Evolutionary conservation across 1,140 invertebrate species (phyloP).

Genomic region (Drosophila bocki): DNA sequence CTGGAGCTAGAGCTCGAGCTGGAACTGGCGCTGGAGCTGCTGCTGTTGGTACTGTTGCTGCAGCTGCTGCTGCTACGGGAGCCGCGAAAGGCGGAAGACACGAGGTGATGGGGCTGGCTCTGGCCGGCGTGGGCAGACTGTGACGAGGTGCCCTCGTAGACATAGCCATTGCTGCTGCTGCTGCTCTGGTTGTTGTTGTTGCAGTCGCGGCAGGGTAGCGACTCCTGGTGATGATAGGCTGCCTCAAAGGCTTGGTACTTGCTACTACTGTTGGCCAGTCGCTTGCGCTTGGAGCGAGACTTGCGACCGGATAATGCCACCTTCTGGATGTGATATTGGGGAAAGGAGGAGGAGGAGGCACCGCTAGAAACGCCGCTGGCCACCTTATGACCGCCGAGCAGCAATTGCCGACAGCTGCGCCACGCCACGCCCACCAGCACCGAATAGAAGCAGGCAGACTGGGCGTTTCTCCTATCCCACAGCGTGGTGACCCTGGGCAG

Average conservation of each 20-base stretch:
- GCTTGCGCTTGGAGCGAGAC: slow-evolving; percentile 78
- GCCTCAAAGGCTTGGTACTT: slow-evolving; percentile 75
- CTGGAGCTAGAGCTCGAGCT: slow-evolving; percentile 56
- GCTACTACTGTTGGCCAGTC: slow-evolving; percentile 49
- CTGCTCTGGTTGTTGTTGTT: slow-evolving; percentile 68
- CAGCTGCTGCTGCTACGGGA: slow-evolving; percentile 82
- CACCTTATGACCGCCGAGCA: slow-evolving; percentile 38
- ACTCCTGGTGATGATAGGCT: slow-evolving; percentile 55
- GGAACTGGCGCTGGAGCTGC: slow-evolving; percentile 53
- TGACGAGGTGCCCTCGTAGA: slow-evolving; percentile 27
- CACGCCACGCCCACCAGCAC: slow-evolving; percentile 86
- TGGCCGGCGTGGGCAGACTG: slow-evolving; percentile 4
- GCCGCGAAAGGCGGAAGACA: slow-evolving; percentile 78
- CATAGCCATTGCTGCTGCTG: slow-evolving; percentile 56
- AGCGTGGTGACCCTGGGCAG: slow-evolving; percentile 92
- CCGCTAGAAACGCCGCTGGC: not conserved
- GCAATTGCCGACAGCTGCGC: slow-evolving; percentile 63
- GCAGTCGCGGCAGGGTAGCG: slow-evolving; percentile 65
- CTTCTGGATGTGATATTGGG: slow-evolving; percentile 75
- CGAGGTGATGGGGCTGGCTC: slow-evolving; percentile 55
- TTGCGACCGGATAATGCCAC: slow-evolving; percentile 59
- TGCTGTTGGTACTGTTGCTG: slow-evolving; percentile 70
- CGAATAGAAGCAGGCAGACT: slow-evolving; percentile 90
- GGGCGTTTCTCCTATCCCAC: slow-evolving; percentile 91
- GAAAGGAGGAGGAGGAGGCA: slow-evolving; percentile 14